Base-by-base conservation (phyloP, 2,797 vertebrate genomes). In the Coccyzus lansbergi region DNA sequence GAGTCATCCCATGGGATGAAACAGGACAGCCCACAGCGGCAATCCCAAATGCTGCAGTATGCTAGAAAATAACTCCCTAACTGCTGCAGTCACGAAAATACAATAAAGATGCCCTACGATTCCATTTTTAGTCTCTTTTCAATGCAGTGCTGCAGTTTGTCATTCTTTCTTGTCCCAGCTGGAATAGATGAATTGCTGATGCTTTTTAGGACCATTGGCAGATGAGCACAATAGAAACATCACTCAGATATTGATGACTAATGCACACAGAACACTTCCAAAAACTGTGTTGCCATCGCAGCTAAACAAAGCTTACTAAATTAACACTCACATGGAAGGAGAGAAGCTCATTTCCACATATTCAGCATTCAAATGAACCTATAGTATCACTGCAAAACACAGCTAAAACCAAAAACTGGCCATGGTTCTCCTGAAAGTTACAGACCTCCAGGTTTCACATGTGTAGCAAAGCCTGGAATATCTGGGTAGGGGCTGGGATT, bases 201-300 rank as follows among this genome's bases (percentile, higher is more conserved):
- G 95, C 92, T 96, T 96, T 97, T 97, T 95, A 96, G 95, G 95
- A 95, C 92, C 92, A 91, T 83, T 96, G 96, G 94, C 95, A 94
- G 88, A 93, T 70, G 78, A 96, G 86, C 90, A 96, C 94, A 97
- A 96, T 93, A 95, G 95, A 86, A 93, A 92, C 94, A 92, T 93
- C 12, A 9, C 92, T 95, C 85, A 88, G 94, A 94, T 97, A 96
- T 95, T 91, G 95, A 96, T 93, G 96, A 96, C 93, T 96, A 95
- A 90, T 90, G 78, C 91, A 92, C 46, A 62, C 80, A 91, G 71
- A 96, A 95, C 16, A 5, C 16, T 95, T 95, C 95, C 94, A 95
- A 95, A 96, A 96, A 88, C 88, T 77, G 74, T 81, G 93, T 92
- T 96, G 92, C 92, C 92, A 92, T 92, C 71, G 16, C 81, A 96